These are phyloP conservation scores for Crax fasciolata DNA, from an alignment of 2,797 vertebrate genomes.

Conservation along the genomic window DNA sequence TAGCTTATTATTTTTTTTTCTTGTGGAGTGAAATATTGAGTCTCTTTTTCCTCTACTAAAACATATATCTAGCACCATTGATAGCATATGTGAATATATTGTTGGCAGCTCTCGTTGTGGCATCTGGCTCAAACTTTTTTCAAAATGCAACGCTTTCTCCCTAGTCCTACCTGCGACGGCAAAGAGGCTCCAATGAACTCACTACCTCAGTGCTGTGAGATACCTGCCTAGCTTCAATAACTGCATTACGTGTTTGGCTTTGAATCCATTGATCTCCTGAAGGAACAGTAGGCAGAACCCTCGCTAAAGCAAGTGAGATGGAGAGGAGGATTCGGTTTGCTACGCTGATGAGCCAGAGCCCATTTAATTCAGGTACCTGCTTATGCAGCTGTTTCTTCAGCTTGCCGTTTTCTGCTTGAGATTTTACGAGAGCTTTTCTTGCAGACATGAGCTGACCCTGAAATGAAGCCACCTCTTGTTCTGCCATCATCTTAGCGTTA, in stretches of 20 bases:
- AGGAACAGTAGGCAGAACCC: background rate
- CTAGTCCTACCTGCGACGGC: background rate
- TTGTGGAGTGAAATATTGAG: background rate
- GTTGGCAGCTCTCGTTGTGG: background rate
- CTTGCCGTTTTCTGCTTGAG: constrained; percentile 73
- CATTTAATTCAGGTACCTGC: constrained; percentile 71
- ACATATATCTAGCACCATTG: background rate
- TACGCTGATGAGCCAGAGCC: background rate
- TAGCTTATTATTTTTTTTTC: background rate
- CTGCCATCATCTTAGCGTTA: constrained; percentile 76
- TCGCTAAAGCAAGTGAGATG: background rate
- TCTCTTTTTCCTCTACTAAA: background rate
- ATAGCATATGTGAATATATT: background rate
- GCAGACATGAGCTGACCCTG: constrained; percentile 78
- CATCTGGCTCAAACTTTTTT: background rate
- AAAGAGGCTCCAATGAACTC: background rate
- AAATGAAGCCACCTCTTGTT: constrained; percentile 77
- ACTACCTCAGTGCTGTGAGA: background rate
- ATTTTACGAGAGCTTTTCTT: constrained; percentile 73
- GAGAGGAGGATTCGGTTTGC: background rate
- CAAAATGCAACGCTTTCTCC: background rate
- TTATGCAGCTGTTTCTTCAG: constrained; percentile 72
- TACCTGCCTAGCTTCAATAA: background rate
- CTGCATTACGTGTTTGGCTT: background rate
- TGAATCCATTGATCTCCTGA: background rate